Conservation (phyloP, 2,888 invertebrate genomes). For the Chouioia cunea region DNA sequence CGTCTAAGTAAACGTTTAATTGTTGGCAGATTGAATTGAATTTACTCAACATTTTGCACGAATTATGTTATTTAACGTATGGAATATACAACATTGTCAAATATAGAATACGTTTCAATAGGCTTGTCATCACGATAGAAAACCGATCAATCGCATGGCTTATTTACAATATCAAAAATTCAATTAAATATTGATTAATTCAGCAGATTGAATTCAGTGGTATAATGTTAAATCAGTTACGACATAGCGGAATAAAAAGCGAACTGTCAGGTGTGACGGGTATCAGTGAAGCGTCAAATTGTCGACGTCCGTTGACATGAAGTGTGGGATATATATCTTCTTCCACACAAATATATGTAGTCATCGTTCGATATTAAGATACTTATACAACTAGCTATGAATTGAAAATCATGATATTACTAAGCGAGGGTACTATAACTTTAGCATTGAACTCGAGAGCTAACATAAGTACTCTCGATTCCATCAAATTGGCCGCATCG, state of each 20-base stretch:
- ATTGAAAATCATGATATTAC: conserved; percentile 5
- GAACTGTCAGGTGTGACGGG: conserved; percentile 14
- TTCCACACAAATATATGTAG: not conserved
- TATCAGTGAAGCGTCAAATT: conserved; percentile 14
- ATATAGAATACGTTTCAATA: no score
- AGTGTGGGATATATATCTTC: conserved; percentile 23
- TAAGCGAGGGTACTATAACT: conserved; percentile 8
- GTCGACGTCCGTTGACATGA: conserved; percentile 29
- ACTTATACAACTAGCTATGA: no score
- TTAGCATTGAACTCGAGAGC: not conserved
- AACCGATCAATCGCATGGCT: no score
- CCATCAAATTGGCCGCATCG: conserved; percentile 59
- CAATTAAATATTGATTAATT: no score
- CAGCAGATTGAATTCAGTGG: not conserved
- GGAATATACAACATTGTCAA: no score
- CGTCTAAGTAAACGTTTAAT: no score
- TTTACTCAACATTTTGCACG: no score
- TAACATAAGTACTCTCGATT: conserved; percentile 45
- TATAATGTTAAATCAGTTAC: conserved; percentile 13
- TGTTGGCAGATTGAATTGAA: no score
- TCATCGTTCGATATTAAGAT: no score
- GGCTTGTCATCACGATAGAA: no score
- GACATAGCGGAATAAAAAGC: conserved; percentile 8
- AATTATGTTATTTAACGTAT: no score
- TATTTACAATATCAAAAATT: no score